A percentile compares a stretch with the other conserved stretches of the same genome.
Evolutionary conservation across 2,888 invertebrate genomes (phyloP).

Genomic region (Stomorhina lunata): DNA sequence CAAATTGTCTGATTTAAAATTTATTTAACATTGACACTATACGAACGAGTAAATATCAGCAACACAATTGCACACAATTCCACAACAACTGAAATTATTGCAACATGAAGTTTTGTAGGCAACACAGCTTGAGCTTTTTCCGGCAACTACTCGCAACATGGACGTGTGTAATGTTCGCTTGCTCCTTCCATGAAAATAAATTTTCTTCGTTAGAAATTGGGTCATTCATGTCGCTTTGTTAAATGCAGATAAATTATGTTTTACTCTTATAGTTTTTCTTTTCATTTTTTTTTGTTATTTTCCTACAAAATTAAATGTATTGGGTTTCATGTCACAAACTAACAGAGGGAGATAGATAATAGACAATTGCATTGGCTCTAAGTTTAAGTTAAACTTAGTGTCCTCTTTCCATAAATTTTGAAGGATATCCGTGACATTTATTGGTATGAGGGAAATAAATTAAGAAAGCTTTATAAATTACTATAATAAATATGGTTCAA

Average conservation of each 20-base stretch:
- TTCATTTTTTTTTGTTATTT: no score
- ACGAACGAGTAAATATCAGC: no score
- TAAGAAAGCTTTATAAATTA: background rate
- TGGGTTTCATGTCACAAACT: conserved; percentile 16
- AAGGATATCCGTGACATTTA: background rate
- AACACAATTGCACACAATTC: background rate
- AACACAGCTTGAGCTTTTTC: background rate
- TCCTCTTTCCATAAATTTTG: background rate
- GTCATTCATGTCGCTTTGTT: conserved; percentile 30
- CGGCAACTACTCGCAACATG: background rate
- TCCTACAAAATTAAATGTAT: background rate
- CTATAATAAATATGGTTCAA: background rate
- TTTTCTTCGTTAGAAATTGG: conserved; percentile 21
- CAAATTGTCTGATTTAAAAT: background rate
- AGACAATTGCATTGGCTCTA: background rate
- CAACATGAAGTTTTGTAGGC: background rate
- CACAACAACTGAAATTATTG: no score
- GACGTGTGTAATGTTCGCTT: no score
- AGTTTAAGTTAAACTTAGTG: conserved; percentile 9
- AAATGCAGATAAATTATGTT: conserved; percentile 3
- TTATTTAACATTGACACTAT: background rate
- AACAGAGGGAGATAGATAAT: background rate
- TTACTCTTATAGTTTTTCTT: no score
- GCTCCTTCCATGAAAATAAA: conserved; percentile 5
- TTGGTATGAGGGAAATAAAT: background rate